Percentiles rank a stretch among this genome's conserved stretches.
Conservation (phyloP, 1,140 invertebrate species). For the Notospermus geniculatus region DNA sequence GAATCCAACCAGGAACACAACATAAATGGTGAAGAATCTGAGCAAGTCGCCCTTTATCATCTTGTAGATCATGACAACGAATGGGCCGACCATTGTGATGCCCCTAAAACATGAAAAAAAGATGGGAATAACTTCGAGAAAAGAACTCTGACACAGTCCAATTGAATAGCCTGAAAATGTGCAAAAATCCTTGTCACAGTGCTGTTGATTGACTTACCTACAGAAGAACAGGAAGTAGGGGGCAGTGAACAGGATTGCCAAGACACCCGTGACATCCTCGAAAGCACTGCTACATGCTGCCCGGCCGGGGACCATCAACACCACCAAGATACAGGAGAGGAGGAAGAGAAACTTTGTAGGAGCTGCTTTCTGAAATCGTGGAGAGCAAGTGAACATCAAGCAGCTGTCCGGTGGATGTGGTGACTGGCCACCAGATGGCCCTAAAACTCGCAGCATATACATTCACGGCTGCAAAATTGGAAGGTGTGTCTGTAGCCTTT, state of each 20-base stretch:
- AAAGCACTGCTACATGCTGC: conserved; percentile 68
- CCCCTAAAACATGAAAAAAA: conserved; percentile 65
- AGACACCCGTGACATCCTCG: conserved; percentile 86
- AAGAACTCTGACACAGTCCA: no score
- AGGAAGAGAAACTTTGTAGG: conserved; percentile 90
- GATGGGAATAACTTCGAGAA: no score
- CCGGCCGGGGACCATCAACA: conserved; percentile 78
- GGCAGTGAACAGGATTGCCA: conserved; percentile 93
- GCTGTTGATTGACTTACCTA: no score
- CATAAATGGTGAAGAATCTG: conserved; percentile 92
- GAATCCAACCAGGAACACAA: conserved; percentile 96
- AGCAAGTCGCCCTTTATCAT: conserved; percentile 96
- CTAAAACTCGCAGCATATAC: no score
- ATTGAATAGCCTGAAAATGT: no score
- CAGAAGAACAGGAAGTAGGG: conserved; percentile 99
- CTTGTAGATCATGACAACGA: conserved; percentile 98
- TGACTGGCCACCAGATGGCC: no score
- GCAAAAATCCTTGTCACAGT: no score
- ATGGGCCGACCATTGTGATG: conserved; percentile 96
- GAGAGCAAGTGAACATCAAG: background rate
- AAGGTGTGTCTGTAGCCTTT: background rate
- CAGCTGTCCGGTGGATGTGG: no score
- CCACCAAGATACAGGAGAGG: conserved; percentile 83
- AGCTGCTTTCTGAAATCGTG: conserved; percentile 71
- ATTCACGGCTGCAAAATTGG: background rate